A percentile compares a stretch with the other conserved stretches of the same genome.
Conservation (phyloP, 2,888 invertebrate species). For the Caenorhabditis uteleia region DNA sequence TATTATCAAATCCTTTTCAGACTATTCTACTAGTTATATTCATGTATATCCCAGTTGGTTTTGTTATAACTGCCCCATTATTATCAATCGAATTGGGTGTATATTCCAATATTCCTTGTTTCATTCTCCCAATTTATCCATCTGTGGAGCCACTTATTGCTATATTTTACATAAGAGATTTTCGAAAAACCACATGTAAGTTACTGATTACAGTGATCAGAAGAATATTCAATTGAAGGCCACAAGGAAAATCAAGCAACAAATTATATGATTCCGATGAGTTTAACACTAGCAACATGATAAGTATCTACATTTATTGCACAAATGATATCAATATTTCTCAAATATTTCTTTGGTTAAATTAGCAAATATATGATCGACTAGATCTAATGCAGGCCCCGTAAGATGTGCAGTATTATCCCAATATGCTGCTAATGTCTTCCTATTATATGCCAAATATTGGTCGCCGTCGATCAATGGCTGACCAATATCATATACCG, state of each 20-base stretch:
- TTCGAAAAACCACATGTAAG: no score
- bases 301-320: no score
- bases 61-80: conserved; percentile 14
- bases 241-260: no score
- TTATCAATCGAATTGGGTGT: conserved; percentile 10
- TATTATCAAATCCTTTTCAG: no score
- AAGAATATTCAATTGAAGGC: no score
- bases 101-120: conserved; percentile 3
- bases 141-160: conserved; percentile 18
- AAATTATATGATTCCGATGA: no score
- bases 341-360: no score
- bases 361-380: conserved; percentile 9
- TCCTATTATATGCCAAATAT: conserved; percentile 23
- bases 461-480: conserved; percentile 11
- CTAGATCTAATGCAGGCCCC: conserved; percentile 5
- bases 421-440: conserved; percentile 11
- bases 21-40: conserved; percentile 19
- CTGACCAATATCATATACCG: conserved; percentile 20
- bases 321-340: no score
- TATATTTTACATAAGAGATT: conserved; percentile 19
- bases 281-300: no score
- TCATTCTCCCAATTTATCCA: conserved; percentile 8
- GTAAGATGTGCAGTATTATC: conserved; percentile 32
- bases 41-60: conserved; percentile 24
- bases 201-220: no score